These are phyloP conservation scores for Trichonephila inaurata DNA, from an alignment of 1,140 invertebrate genomes.

Conservation along the genomic window DNA sequence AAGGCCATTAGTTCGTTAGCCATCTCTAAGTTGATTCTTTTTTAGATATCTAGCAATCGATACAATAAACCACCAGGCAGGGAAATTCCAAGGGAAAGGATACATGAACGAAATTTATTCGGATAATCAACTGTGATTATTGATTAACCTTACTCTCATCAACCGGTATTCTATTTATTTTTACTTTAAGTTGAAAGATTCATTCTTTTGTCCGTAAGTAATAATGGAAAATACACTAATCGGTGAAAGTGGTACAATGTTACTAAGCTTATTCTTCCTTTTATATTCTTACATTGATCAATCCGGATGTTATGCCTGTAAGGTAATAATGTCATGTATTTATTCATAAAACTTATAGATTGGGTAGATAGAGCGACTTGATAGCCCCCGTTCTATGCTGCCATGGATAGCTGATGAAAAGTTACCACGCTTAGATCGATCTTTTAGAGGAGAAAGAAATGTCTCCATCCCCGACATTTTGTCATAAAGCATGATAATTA, in stretches of 20 bases:
- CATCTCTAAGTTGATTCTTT: neutral
- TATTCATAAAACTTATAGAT: slow-evolving; percentile 18
- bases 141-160: neutral
- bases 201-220: neutral
- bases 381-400: neutral
- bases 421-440: slow-evolving; percentile 7
- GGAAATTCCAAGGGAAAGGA: neutral
- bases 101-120: neutral
- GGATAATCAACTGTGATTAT: neutral
- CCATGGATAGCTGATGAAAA: slow-evolving; percentile 3
- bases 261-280: neutral
- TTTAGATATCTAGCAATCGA: neutral
- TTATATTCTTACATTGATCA: neutral
- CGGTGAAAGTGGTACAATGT: neutral
- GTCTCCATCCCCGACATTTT: slow-evolving; percentile 8
- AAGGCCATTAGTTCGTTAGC: slow-evolving; percentile 14
- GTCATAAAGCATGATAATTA: slow-evolving; percentile 12
- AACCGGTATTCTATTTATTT: neutral
- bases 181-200: neutral
- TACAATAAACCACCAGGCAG: neutral
- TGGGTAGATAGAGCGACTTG: neutral
- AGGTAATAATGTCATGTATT: neutral
- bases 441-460: slow-evolving; percentile 4
- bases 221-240: neutral
- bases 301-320: neutral